These are phyloP conservation scores for Whitmania pigra DNA, from an alignment of 1,140 invertebrate genomes.

Conservation along the genomic window DNA sequence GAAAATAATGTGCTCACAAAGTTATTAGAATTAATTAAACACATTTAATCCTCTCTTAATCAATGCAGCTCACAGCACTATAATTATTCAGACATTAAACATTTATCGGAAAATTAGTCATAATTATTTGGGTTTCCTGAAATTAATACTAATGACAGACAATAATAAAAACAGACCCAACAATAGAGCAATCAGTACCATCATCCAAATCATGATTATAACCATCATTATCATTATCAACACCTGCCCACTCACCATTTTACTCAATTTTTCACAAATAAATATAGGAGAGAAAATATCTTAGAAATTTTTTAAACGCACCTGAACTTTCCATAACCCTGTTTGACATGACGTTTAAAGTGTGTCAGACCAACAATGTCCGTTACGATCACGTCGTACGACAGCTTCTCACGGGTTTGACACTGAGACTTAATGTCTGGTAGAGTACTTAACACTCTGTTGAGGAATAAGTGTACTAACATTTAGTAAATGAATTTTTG, in stretches of 20 bases:
- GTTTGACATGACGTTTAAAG: conserved; percentile 35
- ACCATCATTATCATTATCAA: not conserved
- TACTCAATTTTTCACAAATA: too few species aligned
- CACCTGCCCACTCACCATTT: too few species aligned
- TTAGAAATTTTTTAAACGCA: conserved; percentile 17
- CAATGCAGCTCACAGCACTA: too few species aligned
- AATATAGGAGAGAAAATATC: too few species aligned
- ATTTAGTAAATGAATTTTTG: not conserved
- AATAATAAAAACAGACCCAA: too few species aligned
- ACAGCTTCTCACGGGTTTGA: conserved; percentile 34
- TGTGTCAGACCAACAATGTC: conserved; percentile 40
- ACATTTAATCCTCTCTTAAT: too few species aligned
- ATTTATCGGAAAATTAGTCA: too few species aligned
- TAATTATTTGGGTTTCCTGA: too few species aligned
- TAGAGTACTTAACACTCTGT: conserved; percentile 33
- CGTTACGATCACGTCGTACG: conserved; percentile 38
- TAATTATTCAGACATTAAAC: too few species aligned
- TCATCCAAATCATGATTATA: not conserved
- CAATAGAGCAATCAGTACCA: not conserved
- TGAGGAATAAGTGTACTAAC: not conserved
- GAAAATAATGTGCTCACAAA: too few species aligned
- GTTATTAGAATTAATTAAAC: too few species aligned
- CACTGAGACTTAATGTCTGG: conserved; percentile 35
- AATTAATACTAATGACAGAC: too few species aligned
- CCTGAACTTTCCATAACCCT: conserved; percentile 37